Evolutionary conservation across 2,888 invertebrate species (phyloP).

Genomic region (Petrophora chlorosata): DNA sequence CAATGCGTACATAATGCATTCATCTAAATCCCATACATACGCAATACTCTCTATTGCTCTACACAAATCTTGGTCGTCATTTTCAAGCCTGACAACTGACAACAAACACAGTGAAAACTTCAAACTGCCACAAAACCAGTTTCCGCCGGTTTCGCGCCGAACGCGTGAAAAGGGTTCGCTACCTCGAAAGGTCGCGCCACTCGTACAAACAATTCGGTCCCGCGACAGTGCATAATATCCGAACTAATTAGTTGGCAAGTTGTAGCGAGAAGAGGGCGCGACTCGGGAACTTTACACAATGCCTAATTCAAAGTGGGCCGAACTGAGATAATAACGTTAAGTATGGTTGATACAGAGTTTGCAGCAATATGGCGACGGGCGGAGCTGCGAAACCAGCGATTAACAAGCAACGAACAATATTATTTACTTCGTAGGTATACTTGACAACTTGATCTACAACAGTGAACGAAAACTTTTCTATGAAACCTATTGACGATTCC

Average conservation of each 20-base stretch:
- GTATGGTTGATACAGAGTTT: conserved; percentile 39
- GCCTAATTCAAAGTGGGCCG: conserved; percentile 41
- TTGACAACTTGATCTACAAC: too few relatives aligned
- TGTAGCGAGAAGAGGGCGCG: conserved; percentile 15
- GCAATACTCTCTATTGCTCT: too few relatives aligned
- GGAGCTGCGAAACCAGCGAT: conserved; percentile 12
- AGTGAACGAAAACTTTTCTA: too few relatives aligned
- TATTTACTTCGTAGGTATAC: too few relatives aligned
- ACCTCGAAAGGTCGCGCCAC: background rate
- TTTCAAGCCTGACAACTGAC: too few relatives aligned
- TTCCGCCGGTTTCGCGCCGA: too few relatives aligned
- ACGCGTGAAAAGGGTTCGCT: background rate
- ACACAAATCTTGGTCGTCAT: too few relatives aligned
- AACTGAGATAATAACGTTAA: conserved; percentile 43
- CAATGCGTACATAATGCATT: too few relatives aligned
- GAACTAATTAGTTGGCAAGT: conserved; percentile 31
- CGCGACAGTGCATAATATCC: conserved; percentile 30
- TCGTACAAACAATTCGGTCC: conserved; percentile 13
- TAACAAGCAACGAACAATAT: background rate
- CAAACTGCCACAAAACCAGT: too few relatives aligned
- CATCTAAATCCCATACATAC: too few relatives aligned
- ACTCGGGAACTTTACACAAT: conserved; percentile 34
- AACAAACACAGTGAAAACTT: too few relatives aligned
- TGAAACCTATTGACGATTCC: too few relatives aligned
- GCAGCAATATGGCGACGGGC: conserved; percentile 26